Base-by-base conservation (phyloP, 2,113 vertebrate species). In the Prietella phreatophila region DNA sequence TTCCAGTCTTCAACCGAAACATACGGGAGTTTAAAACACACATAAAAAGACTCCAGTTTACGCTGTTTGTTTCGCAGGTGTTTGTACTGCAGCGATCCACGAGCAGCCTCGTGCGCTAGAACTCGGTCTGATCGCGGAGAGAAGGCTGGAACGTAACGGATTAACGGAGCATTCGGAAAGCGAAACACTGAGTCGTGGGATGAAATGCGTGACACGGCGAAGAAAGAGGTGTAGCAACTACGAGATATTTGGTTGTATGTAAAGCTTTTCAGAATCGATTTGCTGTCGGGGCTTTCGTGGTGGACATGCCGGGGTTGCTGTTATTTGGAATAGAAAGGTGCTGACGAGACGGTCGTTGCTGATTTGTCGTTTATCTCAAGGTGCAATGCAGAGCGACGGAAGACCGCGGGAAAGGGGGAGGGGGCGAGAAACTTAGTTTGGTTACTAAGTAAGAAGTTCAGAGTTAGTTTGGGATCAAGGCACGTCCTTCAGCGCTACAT, bases 181-280 rank as follows among this genome's bases (percentile, higher is more conserved):
- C 42, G 63, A 65, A 65, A 50, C 63, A 69, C n/a, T 30, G 33
- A 87, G 71, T 53, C 56, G 36, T 4, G 63, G 61, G 65, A 85
- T 63, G 22, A 79, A 56, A n/a, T 25, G 82, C 1, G 33, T n/a
- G 78, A 80, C 15, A 27, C 14, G 50, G 2, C 0, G 50, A 17
- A 58, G 27, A 5, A 20, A 17, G 39, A 20, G 3, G n/a, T 56
- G 33, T 78, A 30, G 75, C n/a, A 50, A n/a, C 19, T 27, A 50
- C 3, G n/a, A 78, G 36, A 73, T 71, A 85, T 87, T 87, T 85
- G 88, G 87, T 79, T 86, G 82, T 81, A 56, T 5, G 33, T 89
- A 86, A 88, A 76, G 87, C 82, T 88, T 90, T 82, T 56, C 8
- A 15, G 25, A 75, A 47, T 47, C 19, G 4, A 11, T 36, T 36